phyloP scores from a whole-genome alignment of 2,797 vertebrate species.

The Diplodus puntazzo region DNA sequence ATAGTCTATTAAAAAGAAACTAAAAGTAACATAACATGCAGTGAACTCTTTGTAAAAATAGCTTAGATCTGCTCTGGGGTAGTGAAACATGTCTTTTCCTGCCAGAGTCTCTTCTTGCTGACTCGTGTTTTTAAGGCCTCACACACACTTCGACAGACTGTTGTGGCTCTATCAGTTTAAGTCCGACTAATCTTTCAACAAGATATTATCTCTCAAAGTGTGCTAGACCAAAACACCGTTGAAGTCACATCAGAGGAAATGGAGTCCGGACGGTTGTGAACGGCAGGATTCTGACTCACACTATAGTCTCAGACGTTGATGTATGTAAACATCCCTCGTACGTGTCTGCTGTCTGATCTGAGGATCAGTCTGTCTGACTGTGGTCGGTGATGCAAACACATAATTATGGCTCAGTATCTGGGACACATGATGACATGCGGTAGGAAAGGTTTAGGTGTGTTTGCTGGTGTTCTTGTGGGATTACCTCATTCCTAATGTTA shows the following conservation, averaged over 20 bases:
- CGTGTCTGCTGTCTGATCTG: constrained; percentile 60
- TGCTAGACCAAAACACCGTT: background rate
- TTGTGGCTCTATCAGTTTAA: too few species aligned
- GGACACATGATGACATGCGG: constrained; percentile 10
- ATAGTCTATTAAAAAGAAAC: too few species aligned
- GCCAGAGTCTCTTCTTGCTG: too few species aligned
- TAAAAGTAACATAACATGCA: too few species aligned
- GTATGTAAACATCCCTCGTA: constrained; percentile 22
- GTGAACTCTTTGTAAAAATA: too few species aligned
- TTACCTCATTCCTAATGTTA: constrained; percentile 30
- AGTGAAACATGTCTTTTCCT: too few species aligned
- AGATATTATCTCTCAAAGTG: background rate
- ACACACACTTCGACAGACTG: too few species aligned
- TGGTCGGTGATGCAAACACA: constrained; percentile 46
- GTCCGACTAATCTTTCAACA: background rate
- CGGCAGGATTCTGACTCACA: constrained; percentile 43
- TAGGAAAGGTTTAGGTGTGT: constrained; percentile 31
- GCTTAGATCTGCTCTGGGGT: too few species aligned
- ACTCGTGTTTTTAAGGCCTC: too few species aligned
- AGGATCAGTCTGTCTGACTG: constrained; percentile 68
- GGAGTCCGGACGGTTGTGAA: background rate
- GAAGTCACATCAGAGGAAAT: background rate
- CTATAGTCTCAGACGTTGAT: background rate
- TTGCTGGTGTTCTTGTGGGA: constrained; percentile 4
- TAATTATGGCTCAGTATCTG: constrained; percentile 16